Base-by-base conservation (phyloP, 2,888 invertebrate genomes). In the Steinernema carpocapsae region DNA sequence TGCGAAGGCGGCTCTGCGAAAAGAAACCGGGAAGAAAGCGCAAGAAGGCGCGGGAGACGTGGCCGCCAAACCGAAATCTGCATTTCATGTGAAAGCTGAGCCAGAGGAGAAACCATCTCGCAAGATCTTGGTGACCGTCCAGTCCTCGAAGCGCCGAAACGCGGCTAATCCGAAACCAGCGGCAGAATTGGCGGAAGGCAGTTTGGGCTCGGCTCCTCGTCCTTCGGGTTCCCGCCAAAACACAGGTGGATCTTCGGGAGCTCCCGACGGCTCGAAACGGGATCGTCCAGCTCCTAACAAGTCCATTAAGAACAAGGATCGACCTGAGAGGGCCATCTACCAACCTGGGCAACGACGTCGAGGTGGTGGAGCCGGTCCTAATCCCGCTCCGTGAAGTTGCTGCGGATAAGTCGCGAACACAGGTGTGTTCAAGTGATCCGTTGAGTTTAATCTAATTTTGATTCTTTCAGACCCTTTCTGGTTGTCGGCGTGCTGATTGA, bases 331-430 rank as follows among this genome's bases (percentile, higher is more conserved):
- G 29, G 64, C 64, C 4, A 17, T 64, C 2, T 64, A 64, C 17
- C 64, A 64, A 32, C 64, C 64, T 14, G 64, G 64, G 29, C 64
- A 64, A n/a, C 22, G 64, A 4, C 64, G 64, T 64, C 64, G 64
- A 37, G 37, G 37, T 37, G 37, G 37, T 6, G 37, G 37, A 37
- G 37, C 37, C 10, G 37, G 37, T 6, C 10, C 37, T 3, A 37
- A 37, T 37, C 4, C 37, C 10, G 37, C 3, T 10, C 10, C 37
- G 10, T 37, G 10, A 37, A 6, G 3, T 37, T 37, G 37, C 4
- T 10, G 10, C 3, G 37, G 37, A 37, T 37, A 37, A 10, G 37
- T 6, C 37, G 37, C 37, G 37, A 37, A 37, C 37, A 37, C 37
- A 37, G 37, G 37, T 37, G 10, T 6, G 37, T 10, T n/a, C 37